Base-by-base conservation (phyloP, 1,140 invertebrate genomes). In the Monochamus saltuarius region DNA sequence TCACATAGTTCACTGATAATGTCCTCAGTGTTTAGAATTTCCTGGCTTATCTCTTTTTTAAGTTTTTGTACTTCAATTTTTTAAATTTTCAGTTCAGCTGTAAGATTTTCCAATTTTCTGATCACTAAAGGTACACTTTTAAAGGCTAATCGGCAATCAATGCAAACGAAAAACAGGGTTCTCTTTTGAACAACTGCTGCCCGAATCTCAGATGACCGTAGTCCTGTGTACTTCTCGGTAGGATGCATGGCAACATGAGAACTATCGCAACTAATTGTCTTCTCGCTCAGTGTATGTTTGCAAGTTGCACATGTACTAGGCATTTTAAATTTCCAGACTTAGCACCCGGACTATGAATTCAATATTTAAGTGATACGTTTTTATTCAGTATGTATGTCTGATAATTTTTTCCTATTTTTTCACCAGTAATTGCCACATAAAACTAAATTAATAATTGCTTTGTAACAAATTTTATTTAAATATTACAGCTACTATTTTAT, bases 61-160 rank as follows among this genome's bases (percentile, higher is more conserved):
- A 49, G 13, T 10, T 34, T 17, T 13, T 16, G 10, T 19, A 49
- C 19, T 49, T 49, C 46, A 8, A 11, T n/a, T 22, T 49, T 49
- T 13, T 29, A 10, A 49, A 22, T 49, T 11, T 49, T 34, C 19
- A 49, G 17, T 49, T 49, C 46, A 22, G 13, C 35, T 49, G 9
- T 49, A n/a, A 49, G 11, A 49, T 34, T 17, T 9, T 22, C 46
- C 9, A 49, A 29, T 49, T 49, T 10, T 49, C 46, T 49, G 7
- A 49, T 7, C 11, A 49, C n/a, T 13, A 22, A n/a, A 8, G 46
- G 46, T 19, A 49, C 19, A 14, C 34, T 49, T 22, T 49, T 49
- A 49, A 49, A 49, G n/a, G 46, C 19, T 10, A 14, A 10, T 10
- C 46, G 13, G 34, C 46, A 49, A n/a, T 49, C 46, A 49, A 13